Conservation (phyloP, 2,797 vertebrate species). For the Siniperca undulata region DNA sequence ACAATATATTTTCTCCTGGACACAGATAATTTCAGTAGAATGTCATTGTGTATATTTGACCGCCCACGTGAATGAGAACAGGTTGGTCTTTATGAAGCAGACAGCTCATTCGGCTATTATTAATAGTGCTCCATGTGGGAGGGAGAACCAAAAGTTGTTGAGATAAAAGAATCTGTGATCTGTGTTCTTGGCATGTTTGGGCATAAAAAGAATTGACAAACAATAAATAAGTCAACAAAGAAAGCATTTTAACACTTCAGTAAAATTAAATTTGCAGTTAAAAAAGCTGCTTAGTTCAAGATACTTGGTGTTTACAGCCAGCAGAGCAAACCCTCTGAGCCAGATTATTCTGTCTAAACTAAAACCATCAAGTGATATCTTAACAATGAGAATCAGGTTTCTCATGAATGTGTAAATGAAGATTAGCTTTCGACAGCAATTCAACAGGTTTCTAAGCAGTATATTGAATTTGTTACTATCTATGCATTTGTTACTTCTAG, state of each 20-base stretch:
- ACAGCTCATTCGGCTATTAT: conserved; percentile 23
- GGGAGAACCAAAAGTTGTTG: conserved; percentile 24
- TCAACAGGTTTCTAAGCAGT: not conserved
- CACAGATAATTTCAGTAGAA: not conserved
- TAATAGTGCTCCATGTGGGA: conserved; percentile 37
- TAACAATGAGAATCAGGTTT: conserved; percentile 6
- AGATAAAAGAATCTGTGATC: conserved; percentile 30
- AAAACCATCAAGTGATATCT: not conserved
- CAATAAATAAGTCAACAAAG: not conserved
- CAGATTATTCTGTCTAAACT: not conserved
- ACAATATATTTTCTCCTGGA: not conserved
- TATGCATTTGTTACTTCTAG: too few species aligned
- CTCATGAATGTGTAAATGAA: conserved; percentile 18
- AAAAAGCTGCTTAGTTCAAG: not conserved
- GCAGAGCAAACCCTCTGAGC: not conserved
- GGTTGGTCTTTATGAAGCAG: conserved; percentile 8
- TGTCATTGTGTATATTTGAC: not conserved
- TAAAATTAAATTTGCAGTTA: not conserved
- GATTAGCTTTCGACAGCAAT: not conserved
- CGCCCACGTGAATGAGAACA: not conserved
- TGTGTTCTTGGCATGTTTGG: conserved; percentile 8
- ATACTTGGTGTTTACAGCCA: not conserved
- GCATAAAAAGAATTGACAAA: not conserved
- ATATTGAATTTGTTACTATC: not conserved
- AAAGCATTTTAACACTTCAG: not conserved